Evolutionary conservation across 2,888 invertebrate genomes (phyloP), one percentile per base, ranked within the genome.

Genomic region (Lasioglossum pauxillum): DNA sequence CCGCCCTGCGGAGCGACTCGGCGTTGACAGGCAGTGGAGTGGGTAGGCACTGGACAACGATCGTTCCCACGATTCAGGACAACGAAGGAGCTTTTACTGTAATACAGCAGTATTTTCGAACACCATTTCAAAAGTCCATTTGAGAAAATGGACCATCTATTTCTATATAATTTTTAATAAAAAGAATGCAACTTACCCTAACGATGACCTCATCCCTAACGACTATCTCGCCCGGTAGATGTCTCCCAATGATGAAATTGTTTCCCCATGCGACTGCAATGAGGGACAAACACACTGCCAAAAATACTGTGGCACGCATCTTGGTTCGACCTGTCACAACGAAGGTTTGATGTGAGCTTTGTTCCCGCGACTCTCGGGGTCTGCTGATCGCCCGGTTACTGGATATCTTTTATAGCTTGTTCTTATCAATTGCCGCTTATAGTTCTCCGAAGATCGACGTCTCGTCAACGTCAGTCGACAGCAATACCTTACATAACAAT

Each of bases 191-290:
- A 35, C 69, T 90, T 89, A 93, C 93, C 82, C 89, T 91, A 44
- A 27, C 38, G 14, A 93, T 81, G n/a, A 76, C 35, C 64, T 85
- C 84, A 46, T 89, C 44, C 5, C 82, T 41, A 7, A 90, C 74
- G 5, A 92, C 49, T 0, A 79, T 14, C 74, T 93, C 93, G 0
- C 85, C 88, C 0, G 82, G 79, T 69, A 81, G 16, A 5, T 89
- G 91, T 75, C 80, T 69, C 10, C 93, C 93, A 23, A 88, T 69
- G 7, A 75, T 27, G 12, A 93, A 41, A n/a, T 92, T 84, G 35
- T 89, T 84, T 14, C 87, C 92, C 64, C 78, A 60, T 49, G 67
- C 90, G 31, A 77, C 85, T 19, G 85, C 80, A 27, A 89, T 77
- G 80, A 93, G 31, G 0, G 86, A 88, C 0, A 93, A 75, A 77